These are phyloP conservation scores for Isoperla grammatica DNA, from an alignment of 2,888 invertebrate genomes.

Conservation along the genomic window DNA sequence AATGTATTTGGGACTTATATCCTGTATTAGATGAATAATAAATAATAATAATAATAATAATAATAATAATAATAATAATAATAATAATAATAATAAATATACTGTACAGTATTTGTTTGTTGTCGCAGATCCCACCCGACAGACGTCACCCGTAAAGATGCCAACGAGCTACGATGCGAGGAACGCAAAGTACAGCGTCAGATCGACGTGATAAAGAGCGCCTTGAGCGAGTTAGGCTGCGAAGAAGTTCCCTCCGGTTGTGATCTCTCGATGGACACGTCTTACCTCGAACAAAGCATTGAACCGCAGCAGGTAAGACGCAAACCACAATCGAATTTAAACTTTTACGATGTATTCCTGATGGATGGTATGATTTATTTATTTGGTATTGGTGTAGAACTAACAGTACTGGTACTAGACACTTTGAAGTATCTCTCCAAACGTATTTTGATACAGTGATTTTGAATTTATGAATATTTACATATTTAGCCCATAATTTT, in stretches of 20 bases:
- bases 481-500: too few species aligned
- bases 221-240: conserved; percentile 81
- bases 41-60: too few species aligned
- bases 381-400: not conserved
- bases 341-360: not conserved
- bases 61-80: too few species aligned
- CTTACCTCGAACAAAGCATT: not conserved
- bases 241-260: conserved; percentile 83
- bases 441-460: too few species aligned
- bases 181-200: conserved; percentile 79
- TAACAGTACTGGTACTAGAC: too few species aligned
- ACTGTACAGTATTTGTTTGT: too few species aligned
- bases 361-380: not conserved
- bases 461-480: too few species aligned
- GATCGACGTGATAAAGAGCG: conserved; percentile 75
- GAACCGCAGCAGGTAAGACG: conserved; percentile 45
- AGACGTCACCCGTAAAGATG: conserved; percentile 53
- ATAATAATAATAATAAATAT: too few species aligned
- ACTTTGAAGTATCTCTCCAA: not conserved
- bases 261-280: conserved; percentile 56
- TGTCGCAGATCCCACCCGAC: too few species aligned
- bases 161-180: conserved; percentile 73
- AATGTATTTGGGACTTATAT: too few species aligned
- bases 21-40: too few species aligned
- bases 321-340: too few species aligned